Evolutionary conservation across 2,888 invertebrate genomes (phyloP).

Genomic region (Ommatoiulus sabulosus): DNA sequence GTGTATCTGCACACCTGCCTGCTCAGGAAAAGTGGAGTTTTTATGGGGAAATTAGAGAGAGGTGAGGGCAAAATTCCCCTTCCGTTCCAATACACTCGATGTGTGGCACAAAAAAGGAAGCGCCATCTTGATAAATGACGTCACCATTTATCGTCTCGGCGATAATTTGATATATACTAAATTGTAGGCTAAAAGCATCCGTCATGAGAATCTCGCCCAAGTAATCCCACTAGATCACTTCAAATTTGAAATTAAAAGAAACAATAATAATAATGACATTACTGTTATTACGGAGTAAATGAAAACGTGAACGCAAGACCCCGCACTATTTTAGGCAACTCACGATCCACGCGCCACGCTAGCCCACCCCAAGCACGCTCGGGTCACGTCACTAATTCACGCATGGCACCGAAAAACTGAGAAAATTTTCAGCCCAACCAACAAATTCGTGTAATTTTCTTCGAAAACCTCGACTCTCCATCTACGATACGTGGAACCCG

Average conservation of each 20-base stretch:
- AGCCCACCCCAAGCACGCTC: neutral
- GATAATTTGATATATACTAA: too few species aligned
- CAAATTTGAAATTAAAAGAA: neutral
- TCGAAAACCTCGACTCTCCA: neutral
- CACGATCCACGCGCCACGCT: constrained; percentile 12
- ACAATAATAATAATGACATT: neutral
- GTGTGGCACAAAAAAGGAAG: neutral
- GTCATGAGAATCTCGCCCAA: neutral
- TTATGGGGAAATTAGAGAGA: neutral
- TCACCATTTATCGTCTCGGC: neutral
- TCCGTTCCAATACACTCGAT: neutral
- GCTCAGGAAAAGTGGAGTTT: neutral
- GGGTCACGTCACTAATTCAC: neutral
- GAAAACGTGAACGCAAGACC: neutral
- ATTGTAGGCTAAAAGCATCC: neutral
- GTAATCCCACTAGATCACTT: neutral
- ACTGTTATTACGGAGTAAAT: neutral
- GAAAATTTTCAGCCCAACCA: neutral
- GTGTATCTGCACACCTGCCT: neutral
- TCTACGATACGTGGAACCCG: neutral
- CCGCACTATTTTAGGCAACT: neutral
- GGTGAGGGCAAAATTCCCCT: neutral
- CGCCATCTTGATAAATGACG: neutral
- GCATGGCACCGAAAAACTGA: neutral
- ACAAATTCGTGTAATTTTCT: constrained; percentile 40